Conservation (phyloP, 2,888 invertebrate genomes). For the Ichneumon xanthorius region DNA sequence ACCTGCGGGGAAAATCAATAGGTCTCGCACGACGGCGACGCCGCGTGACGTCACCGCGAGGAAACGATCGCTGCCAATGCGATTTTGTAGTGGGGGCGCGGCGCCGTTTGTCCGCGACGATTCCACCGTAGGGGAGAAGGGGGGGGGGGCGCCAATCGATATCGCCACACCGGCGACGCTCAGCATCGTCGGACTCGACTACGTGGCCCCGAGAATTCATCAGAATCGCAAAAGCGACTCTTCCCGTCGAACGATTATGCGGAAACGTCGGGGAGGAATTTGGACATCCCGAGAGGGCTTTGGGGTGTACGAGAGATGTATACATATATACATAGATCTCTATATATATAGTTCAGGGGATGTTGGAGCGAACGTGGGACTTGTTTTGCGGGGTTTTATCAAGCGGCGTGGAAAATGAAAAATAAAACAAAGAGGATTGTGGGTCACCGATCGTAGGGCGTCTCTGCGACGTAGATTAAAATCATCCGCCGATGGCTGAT, state of each 20-base stretch:
- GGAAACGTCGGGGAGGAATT: neutral
- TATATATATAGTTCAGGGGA: no score
- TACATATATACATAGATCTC: no score
- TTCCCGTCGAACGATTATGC: neutral
- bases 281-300: neutral
- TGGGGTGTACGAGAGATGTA: no score
- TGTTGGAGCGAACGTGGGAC: no score
- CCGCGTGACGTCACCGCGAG: slow-evolving; percentile 79
- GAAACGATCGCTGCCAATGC: slow-evolving; percentile 59
- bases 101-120: slow-evolving; percentile 57
- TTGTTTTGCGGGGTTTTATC: no score
- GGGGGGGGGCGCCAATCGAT: neutral
- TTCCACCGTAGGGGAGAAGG: slow-evolving; percentile 15
- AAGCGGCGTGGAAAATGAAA: no score
- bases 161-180: slow-evolving; percentile 3
- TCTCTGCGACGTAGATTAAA: neutral
- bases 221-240: neutral
- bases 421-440: no score
- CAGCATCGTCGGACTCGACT: slow-evolving; percentile 14
- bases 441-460: neutral
- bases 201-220: slow-evolving; percentile 24
- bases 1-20: slow-evolving; percentile 79
- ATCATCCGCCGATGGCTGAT: neutral
- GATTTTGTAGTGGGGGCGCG: slow-evolving; percentile 50
- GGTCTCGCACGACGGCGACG: slow-evolving; percentile 69